Base-by-base conservation (phyloP, 2,797 vertebrate genomes). In the Chanos chanos region DNA sequence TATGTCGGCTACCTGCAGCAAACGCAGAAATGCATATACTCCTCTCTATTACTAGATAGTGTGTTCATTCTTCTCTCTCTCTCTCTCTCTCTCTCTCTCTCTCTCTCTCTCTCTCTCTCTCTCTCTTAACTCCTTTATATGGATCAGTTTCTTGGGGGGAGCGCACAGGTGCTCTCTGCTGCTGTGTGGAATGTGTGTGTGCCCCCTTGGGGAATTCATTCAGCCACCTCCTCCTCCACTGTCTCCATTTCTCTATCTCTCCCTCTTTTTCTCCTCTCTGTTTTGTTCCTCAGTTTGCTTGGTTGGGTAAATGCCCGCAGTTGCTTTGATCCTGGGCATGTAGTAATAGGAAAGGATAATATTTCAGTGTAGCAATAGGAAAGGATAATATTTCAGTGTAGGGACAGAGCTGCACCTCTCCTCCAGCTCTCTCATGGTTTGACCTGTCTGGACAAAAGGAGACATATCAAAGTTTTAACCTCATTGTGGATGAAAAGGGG, bases 371-470 rank as follows among this genome's bases (percentile, higher is more conserved):
- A 4, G 30, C 28, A 52, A 37, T 59, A 59, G 30, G 6, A 15
- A 49, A 27, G 12, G 43, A 41, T 41, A 13, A 27, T 31, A 50
- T 55, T 27, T 48, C 33, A n/a, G n/a, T n/a, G n/a, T 31, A 5
- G 18, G 31, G 25, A 59, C 18, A 49, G 7, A 37, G 6, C 54
- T 9, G 55, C 15, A 54, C 27, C 48, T 51, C 18, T 24, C 15
- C 27, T 25, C 19, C 54, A 39, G 1, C 34, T 41, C 16, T 57
- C 13, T 31, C 13, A n/a, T 53, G 33, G 25, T 53, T 49, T 54
- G 43, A 61, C 15, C 51, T 55, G 21, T 61, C 34, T 43, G 16
- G 28, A 68, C 34, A 48, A 67, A 49, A 19, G 8, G 48, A 10
- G 33, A 22, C 22, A 36, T 15, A 12, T 34, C 30, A 64, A 65